phyloP scores from a whole-genome alignment of 2,888 invertebrate genomes.

The Actias luna region DNA sequence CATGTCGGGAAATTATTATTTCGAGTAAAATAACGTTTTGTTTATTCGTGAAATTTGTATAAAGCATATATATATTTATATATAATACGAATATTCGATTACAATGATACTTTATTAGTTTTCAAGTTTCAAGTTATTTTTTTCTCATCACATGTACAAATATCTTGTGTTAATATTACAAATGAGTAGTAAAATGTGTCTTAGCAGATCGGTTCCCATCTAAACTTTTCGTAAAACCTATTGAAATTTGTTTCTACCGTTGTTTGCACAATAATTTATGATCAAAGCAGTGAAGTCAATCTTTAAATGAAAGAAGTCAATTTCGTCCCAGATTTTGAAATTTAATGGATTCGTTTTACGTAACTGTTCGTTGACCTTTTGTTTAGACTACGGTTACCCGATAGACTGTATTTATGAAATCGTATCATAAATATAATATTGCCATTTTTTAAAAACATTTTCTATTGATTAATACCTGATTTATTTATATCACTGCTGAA shows the following conservation, averaged over 20 bases:
- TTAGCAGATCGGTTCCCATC: too few relatives aligned
- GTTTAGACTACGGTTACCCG: background rate
- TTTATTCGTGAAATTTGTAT: too few relatives aligned
- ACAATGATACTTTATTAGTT: too few relatives aligned
- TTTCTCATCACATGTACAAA: too few relatives aligned
- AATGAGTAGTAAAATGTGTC: too few relatives aligned
- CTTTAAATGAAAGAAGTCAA: constrained; percentile 8
- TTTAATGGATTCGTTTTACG: constrained; percentile 18
- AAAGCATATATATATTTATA: too few relatives aligned
- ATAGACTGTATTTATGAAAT: constrained; percentile 2
- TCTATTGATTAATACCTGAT: background rate
- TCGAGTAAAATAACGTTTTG: too few relatives aligned
- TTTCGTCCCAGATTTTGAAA: constrained; percentile 14
- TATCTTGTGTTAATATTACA: too few relatives aligned
- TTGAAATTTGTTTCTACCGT: background rate
- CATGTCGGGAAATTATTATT: too few relatives aligned
- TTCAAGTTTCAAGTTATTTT: too few relatives aligned
- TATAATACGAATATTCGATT: too few relatives aligned
- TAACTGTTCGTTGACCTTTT: constrained; percentile 16
- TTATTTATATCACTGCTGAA: background rate
- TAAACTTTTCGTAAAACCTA: background rate
- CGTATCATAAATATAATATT: background rate
- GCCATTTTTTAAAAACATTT: background rate
- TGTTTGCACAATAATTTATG: constrained; percentile 10
- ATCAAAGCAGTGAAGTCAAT: constrained; percentile 11